phyloP scores from a whole-genome alignment of 1,140 invertebrate genomes.

The Sitobion miscanthi region DNA sequence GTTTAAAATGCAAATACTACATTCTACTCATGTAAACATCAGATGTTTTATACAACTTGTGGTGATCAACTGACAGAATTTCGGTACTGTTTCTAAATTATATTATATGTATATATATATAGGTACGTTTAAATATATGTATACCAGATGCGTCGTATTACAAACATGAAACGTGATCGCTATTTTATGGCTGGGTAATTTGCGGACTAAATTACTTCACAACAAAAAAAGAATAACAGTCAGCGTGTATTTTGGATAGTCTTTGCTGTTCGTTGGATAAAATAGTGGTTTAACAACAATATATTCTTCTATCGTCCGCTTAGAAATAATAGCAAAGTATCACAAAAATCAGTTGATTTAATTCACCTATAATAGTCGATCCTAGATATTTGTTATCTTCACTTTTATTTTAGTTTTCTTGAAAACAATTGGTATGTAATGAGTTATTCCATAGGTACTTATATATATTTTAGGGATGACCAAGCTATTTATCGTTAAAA shows the following conservation, averaged over 20 bases:
- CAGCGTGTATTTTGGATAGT: not conserved
- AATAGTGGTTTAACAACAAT: not conserved
- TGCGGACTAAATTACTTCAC: not conserved
- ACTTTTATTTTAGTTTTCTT: not conserved
- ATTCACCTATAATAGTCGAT: not conserved
- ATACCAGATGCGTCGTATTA: not conserved
- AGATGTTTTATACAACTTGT: not conserved
- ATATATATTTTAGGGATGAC: not conserved
- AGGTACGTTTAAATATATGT: not conserved
- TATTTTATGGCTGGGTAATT: not conserved
- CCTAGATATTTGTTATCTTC: not conserved
- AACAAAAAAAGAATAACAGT: not conserved
- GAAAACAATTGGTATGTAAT: not conserved
- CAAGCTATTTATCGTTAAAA: not conserved
- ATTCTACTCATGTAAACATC: not conserved
- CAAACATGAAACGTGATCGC: not conserved
- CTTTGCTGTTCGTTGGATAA: not conserved
- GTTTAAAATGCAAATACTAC: not conserved
- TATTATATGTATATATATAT: not conserved
- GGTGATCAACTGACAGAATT: slow-evolving; percentile 2
- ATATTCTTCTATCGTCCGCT: not conserved
- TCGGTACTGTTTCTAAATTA: not conserved
- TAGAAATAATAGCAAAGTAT: not conserved
- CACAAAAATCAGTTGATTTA: not conserved
- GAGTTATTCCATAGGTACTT: not conserved